phyloP scores from a whole-genome alignment of 2,888 invertebrate genomes.

The Phania funesta region DNA sequence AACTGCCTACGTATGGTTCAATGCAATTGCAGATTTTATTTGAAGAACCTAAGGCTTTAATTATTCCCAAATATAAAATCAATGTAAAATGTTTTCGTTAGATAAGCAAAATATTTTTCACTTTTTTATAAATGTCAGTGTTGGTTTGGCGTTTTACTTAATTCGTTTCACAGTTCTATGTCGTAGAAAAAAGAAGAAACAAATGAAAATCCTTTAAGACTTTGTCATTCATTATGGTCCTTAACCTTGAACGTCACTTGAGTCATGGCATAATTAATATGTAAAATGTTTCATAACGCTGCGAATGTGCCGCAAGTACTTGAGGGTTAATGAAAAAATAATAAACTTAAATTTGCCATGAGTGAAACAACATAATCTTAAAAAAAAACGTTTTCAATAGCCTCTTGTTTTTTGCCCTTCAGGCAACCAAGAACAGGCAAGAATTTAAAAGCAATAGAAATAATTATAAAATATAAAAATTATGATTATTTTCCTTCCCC shows the following conservation, averaged over 20 bases:
- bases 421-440: not conserved
- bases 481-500: not conserved
- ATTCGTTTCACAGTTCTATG: no score
- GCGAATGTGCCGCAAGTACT: not conserved
- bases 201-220: no score
- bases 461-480: constrained; percentile 16
- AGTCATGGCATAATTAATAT: not conserved
- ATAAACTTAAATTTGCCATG: constrained; percentile 51
- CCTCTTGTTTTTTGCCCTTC: not conserved
- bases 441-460: not conserved
- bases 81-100: no score
- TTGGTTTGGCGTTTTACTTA: no score
- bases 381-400: not conserved
- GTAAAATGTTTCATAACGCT: not conserved
- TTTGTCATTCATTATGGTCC: no score
- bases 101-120: no score
- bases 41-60: no score
- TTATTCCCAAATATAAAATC: no score
- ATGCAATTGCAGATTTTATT: no score
- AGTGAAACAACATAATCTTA: constrained; percentile 70
- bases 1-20: no score
- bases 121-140: no score
- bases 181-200: no score
- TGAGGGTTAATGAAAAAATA: constrained; percentile 47
- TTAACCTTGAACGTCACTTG: not conserved